Evolutionary conservation across 1,140 invertebrate species (phyloP), one percentile per base, ranked within the genome.

Genomic region (Eriocheir sinensis): DNA sequence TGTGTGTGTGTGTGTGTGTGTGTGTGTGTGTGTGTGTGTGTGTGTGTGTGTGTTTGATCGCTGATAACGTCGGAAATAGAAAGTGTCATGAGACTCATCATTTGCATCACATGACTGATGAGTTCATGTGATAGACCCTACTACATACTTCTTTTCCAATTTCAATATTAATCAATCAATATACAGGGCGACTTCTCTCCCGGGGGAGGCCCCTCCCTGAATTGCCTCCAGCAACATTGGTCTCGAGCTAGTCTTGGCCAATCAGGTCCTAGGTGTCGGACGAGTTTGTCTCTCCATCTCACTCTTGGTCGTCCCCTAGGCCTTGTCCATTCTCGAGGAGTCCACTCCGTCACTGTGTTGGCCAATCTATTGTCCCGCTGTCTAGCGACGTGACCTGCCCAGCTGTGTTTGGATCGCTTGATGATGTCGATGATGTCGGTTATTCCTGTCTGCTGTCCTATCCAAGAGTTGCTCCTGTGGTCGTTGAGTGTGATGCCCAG

Each of bases 121-220:
- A n/a, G n/a, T n/a, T n/a, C n/a, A n/a, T n/a, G n/a, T n/a, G n/a
- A n/a, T n/a, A n/a, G n/a, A n/a, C n/a, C n/a, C n/a, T n/a, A n/a
- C n/a, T n/a, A n/a, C n/a, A n/a, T n/a, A n/a, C n/a, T n/a, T n/a
- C n/a, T n/a, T n/a, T n/a, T n/a, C n/a, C n/a, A n/a, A n/a, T n/a
- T n/a, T n/a, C n/a, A n/a, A n/a, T n/a, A n/a, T n/a, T n/a, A n/a
- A n/a, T n/a, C n/a, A n/a, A n/a, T n/a, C n/a, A n/a, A n/a, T n/a
- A n/a, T n/a, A n/a, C n/a, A n/a, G n/a, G n/a, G n/a, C n/a, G n/a
- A n/a, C n/a, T n/a, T n/a, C 60, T 72, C 60, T 72, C n/a, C 12
- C 12, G n/a, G 60, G 60, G n/a, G 60, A 72, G n/a, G n/a, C 60
- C 60, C 60, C 60, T 72, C 60, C 60, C n/a, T 72, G 60, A n/a